phyloP scores from a whole-genome alignment of 2,888 invertebrate species.

The Pelosia muscerda region DNA sequence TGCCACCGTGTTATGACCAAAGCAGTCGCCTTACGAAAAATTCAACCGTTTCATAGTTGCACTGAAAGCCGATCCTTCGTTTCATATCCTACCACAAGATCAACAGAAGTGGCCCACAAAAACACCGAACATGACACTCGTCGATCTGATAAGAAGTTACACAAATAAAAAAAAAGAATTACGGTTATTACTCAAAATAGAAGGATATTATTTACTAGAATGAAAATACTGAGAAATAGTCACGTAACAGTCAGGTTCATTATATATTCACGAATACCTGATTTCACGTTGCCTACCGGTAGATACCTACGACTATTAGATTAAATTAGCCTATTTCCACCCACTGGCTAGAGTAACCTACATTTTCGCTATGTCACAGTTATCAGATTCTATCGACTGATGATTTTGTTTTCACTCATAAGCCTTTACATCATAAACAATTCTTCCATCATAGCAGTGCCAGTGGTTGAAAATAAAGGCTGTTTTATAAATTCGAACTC shows the following conservation, averaged over 20 bases:
- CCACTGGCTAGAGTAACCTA: not conserved
- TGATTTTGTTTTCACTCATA: not conserved
- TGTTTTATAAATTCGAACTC: not conserved
- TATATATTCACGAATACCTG: slow-evolving; percentile 35
- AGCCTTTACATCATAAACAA: not conserved
- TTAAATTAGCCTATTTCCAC: slow-evolving; percentile 2
- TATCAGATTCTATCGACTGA: not conserved
- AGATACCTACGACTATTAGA: not conserved
- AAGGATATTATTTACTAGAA: slow-evolving; percentile 8
- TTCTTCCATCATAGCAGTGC: not conserved
- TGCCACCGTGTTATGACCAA: no score
- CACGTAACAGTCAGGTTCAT: slow-evolving; percentile 42
- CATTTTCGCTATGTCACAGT: not conserved
- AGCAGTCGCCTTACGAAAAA: no score
- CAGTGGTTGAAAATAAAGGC: not conserved
- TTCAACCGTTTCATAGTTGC: no score
- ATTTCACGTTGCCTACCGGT: slow-evolving; percentile 25
- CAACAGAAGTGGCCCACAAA: not conserved
- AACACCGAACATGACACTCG: not conserved
- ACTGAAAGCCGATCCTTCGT: no score
- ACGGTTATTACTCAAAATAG: not conserved
- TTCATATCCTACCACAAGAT: no score
- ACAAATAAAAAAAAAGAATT: no score
- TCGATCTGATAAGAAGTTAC: not conserved
- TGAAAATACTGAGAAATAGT: slow-evolving; percentile 15